Conservation (phyloP, 2,888 invertebrate genomes). For the Machimus atricapillus region DNA sequence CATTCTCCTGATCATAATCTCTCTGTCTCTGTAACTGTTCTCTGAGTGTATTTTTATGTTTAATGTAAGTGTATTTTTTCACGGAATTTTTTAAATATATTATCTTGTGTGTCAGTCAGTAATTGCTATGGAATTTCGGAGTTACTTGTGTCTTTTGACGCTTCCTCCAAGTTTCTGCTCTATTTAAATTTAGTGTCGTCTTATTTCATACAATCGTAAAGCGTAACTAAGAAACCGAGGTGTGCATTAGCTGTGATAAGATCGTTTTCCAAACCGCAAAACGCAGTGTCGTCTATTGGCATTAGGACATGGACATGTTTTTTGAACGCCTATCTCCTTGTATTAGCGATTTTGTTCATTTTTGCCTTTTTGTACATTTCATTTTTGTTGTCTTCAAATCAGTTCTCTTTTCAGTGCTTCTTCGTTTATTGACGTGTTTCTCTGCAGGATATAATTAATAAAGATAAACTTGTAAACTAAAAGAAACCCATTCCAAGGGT, state of each 20-base stretch:
- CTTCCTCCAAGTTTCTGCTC: constrained; percentile 10
- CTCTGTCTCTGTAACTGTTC: neutral
- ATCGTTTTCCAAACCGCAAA: neutral
- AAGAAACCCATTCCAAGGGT: neutral
- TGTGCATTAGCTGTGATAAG: neutral
- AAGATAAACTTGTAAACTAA: neutral
- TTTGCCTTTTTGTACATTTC: neutral
- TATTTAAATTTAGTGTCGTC: neutral
- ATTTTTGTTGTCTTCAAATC: neutral
- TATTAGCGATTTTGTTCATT: neutral
- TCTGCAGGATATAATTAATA: neutral
- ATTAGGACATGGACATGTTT: constrained; percentile 38
- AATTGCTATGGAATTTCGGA: constrained; percentile 8
- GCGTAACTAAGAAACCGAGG: neutral
- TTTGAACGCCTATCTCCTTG: constrained; percentile 34
- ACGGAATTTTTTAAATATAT: neutral
- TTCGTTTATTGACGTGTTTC: neutral
- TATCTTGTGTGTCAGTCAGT: neutral
- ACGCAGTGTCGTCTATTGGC: neutral
- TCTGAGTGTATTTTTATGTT: neutral
- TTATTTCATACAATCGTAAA: neutral
- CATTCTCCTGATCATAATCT: neutral
- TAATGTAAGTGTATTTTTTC: neutral
- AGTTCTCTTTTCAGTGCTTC: neutral
- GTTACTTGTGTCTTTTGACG: neutral